phyloP scores from a whole-genome alignment of 2,888 invertebrate genomes.

The Pseudococcus longispinus region DNA sequence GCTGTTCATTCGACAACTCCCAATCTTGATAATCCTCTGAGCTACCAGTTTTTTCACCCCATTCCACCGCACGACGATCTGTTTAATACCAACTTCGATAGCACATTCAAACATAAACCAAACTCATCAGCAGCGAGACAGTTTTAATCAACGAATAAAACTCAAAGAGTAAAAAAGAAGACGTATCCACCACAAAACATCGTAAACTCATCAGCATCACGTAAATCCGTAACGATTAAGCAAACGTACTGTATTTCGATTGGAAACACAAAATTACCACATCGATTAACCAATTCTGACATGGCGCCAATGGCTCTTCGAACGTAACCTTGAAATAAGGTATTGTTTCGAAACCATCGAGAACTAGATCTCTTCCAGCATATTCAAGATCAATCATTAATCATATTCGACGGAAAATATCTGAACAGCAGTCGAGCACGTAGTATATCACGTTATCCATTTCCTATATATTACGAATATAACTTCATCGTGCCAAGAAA shows the following conservation, averaged over 20 bases:
- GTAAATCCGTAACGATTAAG: neutral
- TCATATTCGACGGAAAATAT: slow-evolving; percentile 2
- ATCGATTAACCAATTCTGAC: neutral
- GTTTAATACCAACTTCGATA: neutral
- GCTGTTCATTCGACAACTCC: neutral
- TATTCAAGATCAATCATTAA: neutral
- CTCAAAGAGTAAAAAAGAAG: neutral
- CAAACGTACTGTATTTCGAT: neutral
- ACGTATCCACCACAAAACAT: neutral
- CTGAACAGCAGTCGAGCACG: neutral
- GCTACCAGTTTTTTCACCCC: neutral
- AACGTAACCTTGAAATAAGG: slow-evolving; percentile 4
- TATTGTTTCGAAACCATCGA: slow-evolving; percentile 12
- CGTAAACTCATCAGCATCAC: neutral
- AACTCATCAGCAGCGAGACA: neutral
- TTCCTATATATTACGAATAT: neutral
- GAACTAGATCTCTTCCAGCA: slow-evolving; percentile 6
- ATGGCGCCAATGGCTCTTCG: slow-evolving; percentile 10
- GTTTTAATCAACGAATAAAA: neutral
- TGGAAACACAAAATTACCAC: neutral
- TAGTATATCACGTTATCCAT: neutral
- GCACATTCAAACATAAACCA: neutral
- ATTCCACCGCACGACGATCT: neutral
- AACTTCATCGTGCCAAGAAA: neutral
- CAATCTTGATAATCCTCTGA: neutral